A percentile compares a stretch with the other conserved stretches of the same genome.
These are phyloP conservation scores for Heterodera carotae DNA, from an alignment of 1,140 invertebrate species.

Conservation along the genomic window DNA sequence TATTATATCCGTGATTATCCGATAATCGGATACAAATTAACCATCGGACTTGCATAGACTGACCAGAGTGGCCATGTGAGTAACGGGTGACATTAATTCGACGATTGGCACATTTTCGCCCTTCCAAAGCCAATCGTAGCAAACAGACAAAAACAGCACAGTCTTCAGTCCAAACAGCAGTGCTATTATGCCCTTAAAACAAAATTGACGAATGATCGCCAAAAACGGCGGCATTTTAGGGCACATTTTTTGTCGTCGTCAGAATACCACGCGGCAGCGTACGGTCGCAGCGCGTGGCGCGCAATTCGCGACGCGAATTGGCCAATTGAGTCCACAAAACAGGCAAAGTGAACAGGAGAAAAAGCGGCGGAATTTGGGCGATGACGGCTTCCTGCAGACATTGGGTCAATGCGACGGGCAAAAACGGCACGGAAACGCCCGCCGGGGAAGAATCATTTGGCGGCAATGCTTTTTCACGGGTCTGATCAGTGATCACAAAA, in stretches of 20 bases:
- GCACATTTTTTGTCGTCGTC: slow-evolving; percentile 37
- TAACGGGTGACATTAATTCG: slow-evolving; percentile 48
- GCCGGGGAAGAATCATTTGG: not conserved
- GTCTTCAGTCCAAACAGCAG: slow-evolving; percentile 33
- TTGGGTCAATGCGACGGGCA: slow-evolving; percentile 27
- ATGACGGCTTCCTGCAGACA: slow-evolving; percentile 49
- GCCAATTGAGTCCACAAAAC: slow-evolving; percentile 39
- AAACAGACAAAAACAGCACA: slow-evolving; percentile 33
- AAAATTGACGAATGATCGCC: not conserved
- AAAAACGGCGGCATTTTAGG: not conserved
- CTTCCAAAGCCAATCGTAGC: slow-evolving; percentile 34
- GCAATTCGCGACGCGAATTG: slow-evolving; percentile 8
- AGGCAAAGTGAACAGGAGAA: slow-evolving; percentile 42
- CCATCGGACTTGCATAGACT: not conserved
- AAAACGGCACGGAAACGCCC: not conserved
- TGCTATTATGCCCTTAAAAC: slow-evolving; percentile 33
- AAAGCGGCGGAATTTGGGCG: slow-evolving; percentile 34
- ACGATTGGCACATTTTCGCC: slow-evolving; percentile 41
- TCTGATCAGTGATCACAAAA: not conserved
- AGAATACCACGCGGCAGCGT: slow-evolving; percentile 41
- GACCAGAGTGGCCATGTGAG: slow-evolving; percentile 46
- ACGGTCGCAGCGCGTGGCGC: slow-evolving; percentile 2
- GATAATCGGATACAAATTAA: not conserved
- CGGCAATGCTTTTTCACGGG: not conserved
- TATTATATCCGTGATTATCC: not conserved